Evolutionary conservation across 2,888 invertebrate species (phyloP), one percentile per base, ranked within the genome.

Genomic region (Campoplex capitator): DNA sequence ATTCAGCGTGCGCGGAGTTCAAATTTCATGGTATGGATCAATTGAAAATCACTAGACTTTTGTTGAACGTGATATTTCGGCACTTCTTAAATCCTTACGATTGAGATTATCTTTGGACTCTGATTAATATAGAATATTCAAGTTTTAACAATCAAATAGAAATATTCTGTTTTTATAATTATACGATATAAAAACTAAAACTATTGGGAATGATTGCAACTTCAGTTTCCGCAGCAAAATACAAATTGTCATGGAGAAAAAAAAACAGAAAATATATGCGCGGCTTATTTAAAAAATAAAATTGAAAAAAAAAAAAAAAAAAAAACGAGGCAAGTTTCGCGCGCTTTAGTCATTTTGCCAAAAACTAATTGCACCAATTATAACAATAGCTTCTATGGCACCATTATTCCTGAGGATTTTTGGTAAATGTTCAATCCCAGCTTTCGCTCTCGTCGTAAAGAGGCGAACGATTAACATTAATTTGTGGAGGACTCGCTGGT

Each of bases 361-460:
- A 28, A 56, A 32, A 42, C 11, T 42, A 42, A 58, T 58, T 16
- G 23, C 54, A 35, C 32, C 32, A 18, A 18, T n/a, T 32, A 48
- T 28, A 32, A 18, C n/a, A 9, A n/a, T 35, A 18, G n/a, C 35
- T 51, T 54, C n/a, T n/a, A 38, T n/a, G 38, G 54, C 28, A 32
- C 51, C 0, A 8, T 11, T 9, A 11, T 3, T 48, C 28, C 32
- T 16, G 7, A 62, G 16, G 7, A 16, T 62, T 62, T 32, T 62
- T 62, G 62, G 62, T 62, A 32, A 32, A 62, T 32, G 13, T 71
- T 71, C 68, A 84, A 54, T 84, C 84, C 84, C 84, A 84, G 38
- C 84, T 84, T 70, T 83, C 83, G 58, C 76, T 76, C 32, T 48
- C 83, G 48, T 76, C 76, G 70, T 76, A 83, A 23, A 76, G 48